phyloP scores from a whole-genome alignment of 2,113 vertebrate species.

The Nettapus auritus region DNA sequence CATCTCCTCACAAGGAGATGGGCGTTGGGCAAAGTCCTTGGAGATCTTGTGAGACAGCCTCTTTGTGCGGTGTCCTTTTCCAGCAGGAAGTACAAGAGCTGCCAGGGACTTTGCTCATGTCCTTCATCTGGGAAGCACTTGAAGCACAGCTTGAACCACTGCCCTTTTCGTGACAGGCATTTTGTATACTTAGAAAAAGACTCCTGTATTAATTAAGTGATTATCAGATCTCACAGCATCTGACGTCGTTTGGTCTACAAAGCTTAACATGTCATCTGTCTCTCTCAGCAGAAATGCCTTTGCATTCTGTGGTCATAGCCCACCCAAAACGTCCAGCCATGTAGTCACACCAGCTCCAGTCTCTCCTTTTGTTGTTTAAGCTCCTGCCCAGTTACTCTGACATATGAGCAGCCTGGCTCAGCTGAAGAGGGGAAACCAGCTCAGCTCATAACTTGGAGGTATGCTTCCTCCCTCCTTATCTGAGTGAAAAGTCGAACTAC shows the following conservation, averaged over 20 bases:
- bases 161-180: neutral
- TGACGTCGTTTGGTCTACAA: neutral
- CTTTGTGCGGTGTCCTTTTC: neutral
- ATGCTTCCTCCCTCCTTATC: neutral
- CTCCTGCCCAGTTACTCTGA: neutral
- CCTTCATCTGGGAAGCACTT: neutral
- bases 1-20: neutral
- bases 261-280: neutral
- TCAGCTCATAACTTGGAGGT: neutral
- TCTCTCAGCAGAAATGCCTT: neutral
- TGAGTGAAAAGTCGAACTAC: neutral
- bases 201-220: neutral
- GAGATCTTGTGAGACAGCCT: neutral
- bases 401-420: neutral
- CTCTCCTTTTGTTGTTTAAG: neutral
- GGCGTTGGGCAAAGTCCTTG: neutral
- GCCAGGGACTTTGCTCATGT: neutral
- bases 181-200: neutral
- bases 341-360: neutral
- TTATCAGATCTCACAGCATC: neutral
- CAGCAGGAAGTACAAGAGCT: neutral
- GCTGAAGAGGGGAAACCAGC: neutral
- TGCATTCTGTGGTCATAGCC: rapidly evolving
- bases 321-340: neutral
- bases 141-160: neutral